These are phyloP conservation scores for Meteorus cinctellus DNA, from an alignment of 2,888 invertebrate species.

Conservation along the genomic window DNA sequence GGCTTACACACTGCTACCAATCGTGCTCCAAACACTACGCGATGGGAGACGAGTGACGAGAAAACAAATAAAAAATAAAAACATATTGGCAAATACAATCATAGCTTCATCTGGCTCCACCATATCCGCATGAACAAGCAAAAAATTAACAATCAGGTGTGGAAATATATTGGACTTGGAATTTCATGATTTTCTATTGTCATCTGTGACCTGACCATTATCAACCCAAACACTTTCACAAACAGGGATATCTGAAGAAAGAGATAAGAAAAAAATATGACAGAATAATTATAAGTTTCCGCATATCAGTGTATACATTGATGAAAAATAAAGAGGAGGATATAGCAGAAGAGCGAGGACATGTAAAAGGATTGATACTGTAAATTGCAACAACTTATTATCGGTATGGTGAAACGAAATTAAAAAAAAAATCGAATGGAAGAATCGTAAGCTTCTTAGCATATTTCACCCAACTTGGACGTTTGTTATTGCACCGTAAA, in stretches of 20 bases:
- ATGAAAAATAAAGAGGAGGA: no score
- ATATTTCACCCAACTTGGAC: conserved; percentile 61
- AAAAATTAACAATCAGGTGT: no score
- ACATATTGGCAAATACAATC: background rate
- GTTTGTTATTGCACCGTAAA: conserved; percentile 62
- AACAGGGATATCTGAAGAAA: no score
- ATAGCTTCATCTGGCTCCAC: background rate
- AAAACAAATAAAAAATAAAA: background rate
- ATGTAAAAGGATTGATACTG: background rate
- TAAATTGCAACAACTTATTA: background rate
- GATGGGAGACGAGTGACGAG: background rate
- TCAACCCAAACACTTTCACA: no score
- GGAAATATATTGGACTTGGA: no score
- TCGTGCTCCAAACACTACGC: conserved; percentile 2
- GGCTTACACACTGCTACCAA: background rate
- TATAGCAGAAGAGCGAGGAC: no score
- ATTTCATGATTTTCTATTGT: no score
- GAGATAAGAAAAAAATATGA: no score
- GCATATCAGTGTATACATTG: no score
- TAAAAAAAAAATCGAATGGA: background rate
- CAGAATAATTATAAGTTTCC: no score
- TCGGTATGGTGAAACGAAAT: background rate
- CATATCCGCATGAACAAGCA: no score
- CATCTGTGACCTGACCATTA: no score
- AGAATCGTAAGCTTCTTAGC: conserved; percentile 63